Evolutionary conservation across 1,140 invertebrate genomes (phyloP).

Genomic region (Brachionus plicatilis): DNA sequence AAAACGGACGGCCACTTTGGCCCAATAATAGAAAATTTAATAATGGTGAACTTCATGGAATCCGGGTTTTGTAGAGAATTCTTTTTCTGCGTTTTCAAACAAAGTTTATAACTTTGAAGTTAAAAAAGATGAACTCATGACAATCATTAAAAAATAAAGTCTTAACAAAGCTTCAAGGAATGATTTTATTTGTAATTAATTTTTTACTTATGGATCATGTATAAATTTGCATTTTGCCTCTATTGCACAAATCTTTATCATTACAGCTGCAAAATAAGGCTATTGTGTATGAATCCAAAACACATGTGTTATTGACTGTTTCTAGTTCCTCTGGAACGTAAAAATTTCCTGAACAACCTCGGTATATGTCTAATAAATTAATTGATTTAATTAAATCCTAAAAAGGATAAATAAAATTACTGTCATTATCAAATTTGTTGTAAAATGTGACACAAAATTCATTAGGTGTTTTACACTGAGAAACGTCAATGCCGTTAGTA

Average conservation of each 20-base stretch:
- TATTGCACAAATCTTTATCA: neutral
- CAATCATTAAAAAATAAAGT: no score
- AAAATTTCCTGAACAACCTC: neutral
- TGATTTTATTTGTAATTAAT: no score
- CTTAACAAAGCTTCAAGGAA: no score
- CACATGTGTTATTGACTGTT: neutral
- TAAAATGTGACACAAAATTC: neutral
- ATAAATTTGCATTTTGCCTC: conserved; percentile 12
- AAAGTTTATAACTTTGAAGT: no score
- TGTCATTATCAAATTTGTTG: conserved; percentile 5
- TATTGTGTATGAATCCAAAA: conserved; percentile 8
- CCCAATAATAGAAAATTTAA: no score
- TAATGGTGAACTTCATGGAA: no score
- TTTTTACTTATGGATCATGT: no score
- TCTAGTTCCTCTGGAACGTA: neutral
- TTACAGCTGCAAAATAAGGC: conserved; percentile 8
- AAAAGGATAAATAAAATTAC: neutral
- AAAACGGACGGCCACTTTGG: no score
- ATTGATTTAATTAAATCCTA: neutral
- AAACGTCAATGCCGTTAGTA: neutral
- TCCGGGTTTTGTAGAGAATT: no score
- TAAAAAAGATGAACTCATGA: no score
- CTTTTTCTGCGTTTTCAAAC: no score
- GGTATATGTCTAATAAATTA: neutral
- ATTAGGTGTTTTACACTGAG: neutral